Percentiles rank a stretch among this genome's conserved stretches.
These are phyloP conservation scores for Syrista parreyssii DNA, from an alignment of 2,888 invertebrate genomes.

Conservation along the genomic window DNA sequence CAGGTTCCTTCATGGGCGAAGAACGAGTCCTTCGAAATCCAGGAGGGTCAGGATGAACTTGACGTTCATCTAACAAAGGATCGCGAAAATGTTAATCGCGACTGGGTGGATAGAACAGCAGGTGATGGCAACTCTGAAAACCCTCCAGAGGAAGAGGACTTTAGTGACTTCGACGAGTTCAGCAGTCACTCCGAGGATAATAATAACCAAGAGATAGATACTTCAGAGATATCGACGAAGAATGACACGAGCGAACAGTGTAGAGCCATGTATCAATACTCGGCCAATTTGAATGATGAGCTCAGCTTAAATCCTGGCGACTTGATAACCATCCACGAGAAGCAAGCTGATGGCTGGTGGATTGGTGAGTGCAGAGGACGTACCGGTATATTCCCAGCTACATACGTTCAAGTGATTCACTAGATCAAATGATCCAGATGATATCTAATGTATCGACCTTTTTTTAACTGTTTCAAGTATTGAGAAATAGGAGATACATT, in stretches of 20 bases:
- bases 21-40: slow-evolving; percentile 71
- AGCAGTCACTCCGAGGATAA: slow-evolving; percentile 63
- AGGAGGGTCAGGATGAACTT: slow-evolving; percentile 56
- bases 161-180: slow-evolving; percentile 80
- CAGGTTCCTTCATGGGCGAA: slow-evolving; percentile 83
- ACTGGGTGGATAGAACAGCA: slow-evolving; percentile 81
- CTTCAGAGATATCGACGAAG: slow-evolving; percentile 33
- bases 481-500: not conserved
- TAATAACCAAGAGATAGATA: slow-evolving; percentile 64
- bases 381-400: slow-evolving; percentile 93
- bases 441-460: not conserved
- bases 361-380: slow-evolving; percentile 87
- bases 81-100: slow-evolving; percentile 63
- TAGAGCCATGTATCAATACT: slow-evolving; percentile 87
- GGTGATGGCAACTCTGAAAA: slow-evolving; percentile 82
- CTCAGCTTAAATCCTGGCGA: slow-evolving; percentile 80
- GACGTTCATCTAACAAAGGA: slow-evolving; percentile 50
- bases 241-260: slow-evolving; percentile 69
- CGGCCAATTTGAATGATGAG: slow-evolving; percentile 89
- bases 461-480: not conserved
- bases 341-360: slow-evolving; percentile 97
- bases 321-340: slow-evolving; percentile 87
- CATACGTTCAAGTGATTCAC: slow-evolving; percentile 87
- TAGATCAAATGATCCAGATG: slow-evolving; percentile 22
- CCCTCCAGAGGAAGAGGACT: slow-evolving; percentile 75